Conservation (phyloP, 2,888 invertebrate species). For the Neoscelio sp. region DNA sequence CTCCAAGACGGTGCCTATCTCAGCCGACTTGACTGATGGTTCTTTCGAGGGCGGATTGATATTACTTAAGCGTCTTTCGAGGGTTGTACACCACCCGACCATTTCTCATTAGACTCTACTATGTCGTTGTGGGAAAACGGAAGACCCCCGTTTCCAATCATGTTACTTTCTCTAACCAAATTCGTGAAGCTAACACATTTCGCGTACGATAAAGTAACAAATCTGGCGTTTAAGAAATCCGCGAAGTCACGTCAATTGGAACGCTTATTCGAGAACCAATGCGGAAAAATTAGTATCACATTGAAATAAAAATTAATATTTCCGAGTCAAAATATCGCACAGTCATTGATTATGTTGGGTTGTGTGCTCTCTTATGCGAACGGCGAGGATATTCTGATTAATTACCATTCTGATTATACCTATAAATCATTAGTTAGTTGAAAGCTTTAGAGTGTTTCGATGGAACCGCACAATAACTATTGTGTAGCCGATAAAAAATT, state of each 20-base stretch:
- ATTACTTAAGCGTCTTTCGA: slow-evolving; percentile 74
- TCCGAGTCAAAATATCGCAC: slow-evolving; percentile 18
- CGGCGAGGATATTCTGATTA: slow-evolving; percentile 22
- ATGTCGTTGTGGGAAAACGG: slow-evolving; percentile 72
- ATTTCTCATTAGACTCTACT: slow-evolving; percentile 71
- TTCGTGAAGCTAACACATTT: slow-evolving; percentile 28
- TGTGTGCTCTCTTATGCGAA: neutral
- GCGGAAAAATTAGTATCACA: slow-evolving; percentile 13
- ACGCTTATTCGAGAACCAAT: too few relatives aligned
- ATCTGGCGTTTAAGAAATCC: slow-evolving; percentile 28
- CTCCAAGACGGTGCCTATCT: slow-evolving; percentile 64
- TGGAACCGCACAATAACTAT: slow-evolving; percentile 13
- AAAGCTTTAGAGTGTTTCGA: slow-evolving; percentile 39
- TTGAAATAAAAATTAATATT: slow-evolving; percentile 37
- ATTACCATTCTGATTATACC: slow-evolving; percentile 38
- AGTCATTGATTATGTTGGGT: slow-evolving; percentile 26
- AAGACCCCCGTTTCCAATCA: slow-evolving; percentile 70
- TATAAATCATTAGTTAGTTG: slow-evolving; percentile 45
- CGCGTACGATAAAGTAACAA: slow-evolving; percentile 28
- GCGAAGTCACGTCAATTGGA: slow-evolving; percentile 13
- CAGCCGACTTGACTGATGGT: slow-evolving; percentile 73
- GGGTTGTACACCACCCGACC: slow-evolving; percentile 70
- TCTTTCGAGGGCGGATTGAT: slow-evolving; percentile 74
- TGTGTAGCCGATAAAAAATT: slow-evolving; percentile 31
- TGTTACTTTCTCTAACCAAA: slow-evolving; percentile 49